Percentiles rank a stretch among this genome's conserved stretches.
Conservation (phyloP, 2,888 invertebrate species). For the Bombylius discolor region DNA sequence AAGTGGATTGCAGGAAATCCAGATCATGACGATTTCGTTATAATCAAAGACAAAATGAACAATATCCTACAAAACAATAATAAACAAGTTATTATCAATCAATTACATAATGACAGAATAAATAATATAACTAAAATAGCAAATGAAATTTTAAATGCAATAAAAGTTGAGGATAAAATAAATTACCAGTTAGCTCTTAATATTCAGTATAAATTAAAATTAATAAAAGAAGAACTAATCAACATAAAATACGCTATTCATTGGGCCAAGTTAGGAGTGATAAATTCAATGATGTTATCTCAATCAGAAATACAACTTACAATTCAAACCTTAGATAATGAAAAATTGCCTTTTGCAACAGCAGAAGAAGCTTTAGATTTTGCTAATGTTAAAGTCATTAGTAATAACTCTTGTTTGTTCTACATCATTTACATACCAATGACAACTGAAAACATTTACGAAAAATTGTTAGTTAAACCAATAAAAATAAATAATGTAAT, state of each 20-base stretch:
- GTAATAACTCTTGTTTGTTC: slow-evolving; percentile 11
- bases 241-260: slow-evolving; percentile 11
- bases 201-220: slow-evolving; percentile 4
- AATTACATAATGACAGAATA: not conserved
- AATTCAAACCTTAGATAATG: slow-evolving; percentile 10
- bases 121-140: slow-evolving; percentile 4
- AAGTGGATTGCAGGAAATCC: too few relatives aligned
- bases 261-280: too few relatives aligned
- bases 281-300: slow-evolving; percentile 10
- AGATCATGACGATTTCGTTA: too few relatives aligned
- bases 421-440: slow-evolving; percentile 15
- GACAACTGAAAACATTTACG: slow-evolving; percentile 10
- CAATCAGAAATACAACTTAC: slow-evolving; percentile 7
- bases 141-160: not conserved
- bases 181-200: not conserved
- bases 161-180: not conserved
- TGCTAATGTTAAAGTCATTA: slow-evolving; percentile 14
- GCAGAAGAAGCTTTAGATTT: slow-evolving; percentile 16
- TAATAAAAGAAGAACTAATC: slow-evolving; percentile 9
- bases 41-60: too few relatives aligned
- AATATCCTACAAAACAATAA: too few relatives aligned
- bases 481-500: slow-evolving; percentile 8
- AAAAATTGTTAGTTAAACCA: slow-evolving; percentile 8
- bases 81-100: too few relatives aligned
- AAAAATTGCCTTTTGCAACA: slow-evolving; percentile 12